Evolutionary conservation across 2,113 vertebrate genomes (phyloP), one percentile per base, ranked within the genome.

Genomic region (Podocnemis expansa): DNA sequence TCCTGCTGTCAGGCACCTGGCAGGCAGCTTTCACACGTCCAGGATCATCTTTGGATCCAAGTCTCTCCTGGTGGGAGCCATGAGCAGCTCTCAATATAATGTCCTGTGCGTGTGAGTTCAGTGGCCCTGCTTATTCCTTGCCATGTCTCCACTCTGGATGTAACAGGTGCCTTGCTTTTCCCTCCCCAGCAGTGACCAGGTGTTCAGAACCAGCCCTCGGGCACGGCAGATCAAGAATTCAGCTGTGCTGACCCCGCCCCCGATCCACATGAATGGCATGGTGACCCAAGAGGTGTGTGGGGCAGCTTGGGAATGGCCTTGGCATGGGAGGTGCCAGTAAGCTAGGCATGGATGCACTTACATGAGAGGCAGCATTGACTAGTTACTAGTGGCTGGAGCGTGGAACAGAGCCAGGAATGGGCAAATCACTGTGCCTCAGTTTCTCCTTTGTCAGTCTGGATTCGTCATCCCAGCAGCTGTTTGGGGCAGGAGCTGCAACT

Each of bases 271-370:
- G 10, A 98, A 98, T 11, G 96, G 97, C 70, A 97, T 97, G 82
- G 98, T 98, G 63, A 98, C 96, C 95, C 97, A 98, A 97, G 98
- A 99, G 98, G 99, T 99, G 92, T 96, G 98, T 79, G 19, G n/a
- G 4, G 8, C 17, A 14, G 3, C 7, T 27, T 16, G 24, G 16
- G 1, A 3, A 1, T 55, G 54, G 1, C 31, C 43, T 55, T 2
- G 0, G 4, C 11, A 34, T 76, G 22, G 78, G 55, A 2, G 2
- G 1, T 8, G 16, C 52, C 24, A 38, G 73, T 3, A 1, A 17
- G 19, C 10, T 21, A 58, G 60, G 70, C 22, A 13, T 16, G 27
- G 27, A 55, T 45, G 38, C 43, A 4, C 75, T 24, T 76, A 5
- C 22, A 31, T 8, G 41, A 78, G 45, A 51, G 43, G 49, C 24